Percentiles rank a stretch among this genome's conserved stretches.
phyloP scores from a whole-genome alignment of 2,113 vertebrate genomes.

The Ceratotherium simum region DNA sequence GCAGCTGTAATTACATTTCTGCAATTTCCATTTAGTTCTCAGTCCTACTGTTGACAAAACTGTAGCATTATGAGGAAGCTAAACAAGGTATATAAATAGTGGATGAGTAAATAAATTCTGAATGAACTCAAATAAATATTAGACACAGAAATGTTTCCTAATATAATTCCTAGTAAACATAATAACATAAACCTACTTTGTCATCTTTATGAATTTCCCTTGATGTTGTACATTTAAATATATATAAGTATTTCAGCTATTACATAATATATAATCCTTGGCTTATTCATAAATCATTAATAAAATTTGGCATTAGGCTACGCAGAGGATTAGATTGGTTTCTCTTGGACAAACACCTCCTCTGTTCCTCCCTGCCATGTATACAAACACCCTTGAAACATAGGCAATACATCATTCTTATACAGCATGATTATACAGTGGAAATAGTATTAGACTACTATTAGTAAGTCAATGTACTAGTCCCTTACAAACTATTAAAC shows the following conservation, averaged over 20 bases:
- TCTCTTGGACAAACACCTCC: neutral
- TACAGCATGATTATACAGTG: neutral
- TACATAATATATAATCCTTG: neutral
- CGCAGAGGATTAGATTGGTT: neutral
- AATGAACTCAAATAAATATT: conserved; percentile 49
- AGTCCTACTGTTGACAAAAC: conserved; percentile 26
- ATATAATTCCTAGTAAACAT: neutral
- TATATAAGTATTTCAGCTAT: conserved; percentile 8
- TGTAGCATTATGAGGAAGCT: conserved; percentile 12
- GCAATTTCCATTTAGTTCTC: conserved; percentile 42
- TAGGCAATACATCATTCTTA: neutral
- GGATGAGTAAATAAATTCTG: conserved; percentile 24
- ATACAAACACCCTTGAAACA: neutral
- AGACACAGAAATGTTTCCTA: conserved; percentile 42
- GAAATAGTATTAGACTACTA: neutral
- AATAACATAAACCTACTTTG: neutral
- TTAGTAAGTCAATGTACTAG: neutral
- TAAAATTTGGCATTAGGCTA: conserved; percentile 4
- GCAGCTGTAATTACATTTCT: neutral
- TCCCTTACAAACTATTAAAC: neutral
- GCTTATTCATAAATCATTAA: conserved; percentile 18
- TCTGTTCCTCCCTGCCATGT: neutral
- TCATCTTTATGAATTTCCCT: conserved; percentile 1
- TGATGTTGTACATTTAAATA: conserved; percentile 17
- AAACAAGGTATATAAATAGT: conserved; percentile 33